Conservation (phyloP, 2,113 vertebrate genomes). For the Hippocampus guttulatus region DNA sequence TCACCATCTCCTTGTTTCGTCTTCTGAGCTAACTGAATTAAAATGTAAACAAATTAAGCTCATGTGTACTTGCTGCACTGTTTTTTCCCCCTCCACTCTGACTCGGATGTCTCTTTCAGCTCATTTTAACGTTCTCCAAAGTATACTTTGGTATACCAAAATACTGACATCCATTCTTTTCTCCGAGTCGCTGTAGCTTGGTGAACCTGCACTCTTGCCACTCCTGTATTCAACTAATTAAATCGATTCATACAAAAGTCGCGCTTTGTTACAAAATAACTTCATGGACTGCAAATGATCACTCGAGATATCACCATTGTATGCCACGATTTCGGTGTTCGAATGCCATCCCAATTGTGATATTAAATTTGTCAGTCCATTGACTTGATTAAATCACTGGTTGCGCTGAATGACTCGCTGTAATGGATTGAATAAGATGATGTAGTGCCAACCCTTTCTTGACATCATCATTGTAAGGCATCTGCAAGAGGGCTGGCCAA, state of each 20-base stretch:
- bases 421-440: neutral
- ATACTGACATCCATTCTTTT: constrained; percentile 35
- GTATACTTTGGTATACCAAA: no score
- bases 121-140: constrained; percentile 26
- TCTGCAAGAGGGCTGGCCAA: neutral
- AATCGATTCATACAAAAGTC: neutral
- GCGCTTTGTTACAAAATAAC: neutral
- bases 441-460: neutral
- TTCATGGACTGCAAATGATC: neutral
- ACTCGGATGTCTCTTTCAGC: constrained; percentile 6
- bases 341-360: neutral
- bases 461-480: neutral
- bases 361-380: neutral
- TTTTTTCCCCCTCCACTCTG: constrained; percentile 25
- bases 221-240: neutral
- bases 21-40: constrained; percentile 47
- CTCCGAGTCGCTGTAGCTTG: constrained; percentile 3
- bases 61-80: constrained; percentile 11
- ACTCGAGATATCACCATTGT: neutral
- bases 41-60: constrained; percentile 48
- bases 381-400: neutral
- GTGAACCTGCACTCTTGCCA: neutral
- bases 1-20: constrained; percentile 25
- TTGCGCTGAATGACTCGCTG: neutral
- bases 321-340: neutral